phyloP scores from a whole-genome alignment of 2,797 vertebrate species.

The Otolemur crassicaudatus region DNA sequence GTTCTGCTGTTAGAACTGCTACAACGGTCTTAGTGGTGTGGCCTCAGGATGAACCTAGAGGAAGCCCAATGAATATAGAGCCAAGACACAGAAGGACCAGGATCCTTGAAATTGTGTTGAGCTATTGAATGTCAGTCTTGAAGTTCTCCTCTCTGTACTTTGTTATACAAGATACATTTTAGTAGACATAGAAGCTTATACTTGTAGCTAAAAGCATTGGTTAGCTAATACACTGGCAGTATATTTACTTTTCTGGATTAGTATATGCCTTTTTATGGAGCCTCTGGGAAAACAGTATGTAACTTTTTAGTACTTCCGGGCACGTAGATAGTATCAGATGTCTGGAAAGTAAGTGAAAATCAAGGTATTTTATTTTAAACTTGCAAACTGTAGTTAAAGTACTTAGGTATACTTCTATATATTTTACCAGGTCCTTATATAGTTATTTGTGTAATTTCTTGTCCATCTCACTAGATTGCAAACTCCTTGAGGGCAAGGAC shows the following conservation, averaged over 20 bases:
- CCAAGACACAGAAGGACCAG: neutral
- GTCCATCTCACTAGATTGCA: neutral
- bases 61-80: neutral
- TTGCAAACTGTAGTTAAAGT: conserved; percentile 25
- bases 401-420: neutral
- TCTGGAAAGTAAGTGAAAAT: conserved; percentile 36
- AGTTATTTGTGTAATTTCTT: conserved; percentile 1
- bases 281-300: neutral
- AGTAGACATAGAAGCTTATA: conserved; percentile 29
- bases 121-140: neutral
- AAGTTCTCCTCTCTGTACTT: no score
- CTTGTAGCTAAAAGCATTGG: conserved; percentile 11
- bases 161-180: no score
- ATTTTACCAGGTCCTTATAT: neutral
- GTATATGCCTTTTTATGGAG: conserved; percentile 20
- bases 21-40: neutral
- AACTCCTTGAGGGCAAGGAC: neutral
- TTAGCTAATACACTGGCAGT: neutral
- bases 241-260: neutral
- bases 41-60: neutral
- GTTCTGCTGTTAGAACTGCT: neutral
- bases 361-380: conserved; percentile 13
- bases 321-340: neutral
- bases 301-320: neutral
- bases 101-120: neutral